Conservation (phyloP, 2,888 invertebrate species). For the Drosophila quinaria region DNA sequence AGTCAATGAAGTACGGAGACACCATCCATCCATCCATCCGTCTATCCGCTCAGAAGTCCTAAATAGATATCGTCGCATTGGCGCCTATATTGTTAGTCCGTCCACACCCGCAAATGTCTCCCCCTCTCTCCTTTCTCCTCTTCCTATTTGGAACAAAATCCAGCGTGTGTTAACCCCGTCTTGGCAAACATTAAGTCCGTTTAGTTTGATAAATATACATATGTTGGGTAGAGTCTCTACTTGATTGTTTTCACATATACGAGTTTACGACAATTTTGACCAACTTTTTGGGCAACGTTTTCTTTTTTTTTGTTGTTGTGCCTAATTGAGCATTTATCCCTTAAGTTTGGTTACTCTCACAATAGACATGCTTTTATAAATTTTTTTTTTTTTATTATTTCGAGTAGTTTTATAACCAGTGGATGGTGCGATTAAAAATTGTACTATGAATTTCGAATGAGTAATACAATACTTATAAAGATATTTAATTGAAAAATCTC, state of each 20-base stretch:
- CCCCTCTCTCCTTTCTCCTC: neutral
- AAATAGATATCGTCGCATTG: conserved; percentile 56
- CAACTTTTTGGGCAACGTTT: conserved; percentile 26
- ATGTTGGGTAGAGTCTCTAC: conserved; percentile 26
- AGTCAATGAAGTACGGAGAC: conserved; percentile 26
- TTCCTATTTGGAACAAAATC: conserved; percentile 19
- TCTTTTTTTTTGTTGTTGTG: neutral
- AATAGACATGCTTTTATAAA: conserved; percentile 12
- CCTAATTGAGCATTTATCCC: conserved; percentile 34
- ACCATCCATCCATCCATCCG: neutral
- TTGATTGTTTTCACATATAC: conserved; percentile 22
- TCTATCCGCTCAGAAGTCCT: conserved; percentile 21
- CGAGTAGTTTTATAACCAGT: neutral
- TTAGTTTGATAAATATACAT: conserved; percentile 53
- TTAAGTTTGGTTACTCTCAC: neutral
- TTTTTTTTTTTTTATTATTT: conserved; percentile 17
- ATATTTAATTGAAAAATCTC: neutral
- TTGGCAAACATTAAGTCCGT: conserved; percentile 42
- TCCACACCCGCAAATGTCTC: conserved; percentile 29
- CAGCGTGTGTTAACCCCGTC: conserved; percentile 29
- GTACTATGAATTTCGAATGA: neutral
- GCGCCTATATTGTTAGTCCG: conserved; percentile 51
- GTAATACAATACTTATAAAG: neutral
- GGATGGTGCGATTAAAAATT: neutral
- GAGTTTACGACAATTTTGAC: neutral